Evolutionary conservation across 2,888 invertebrate genomes (phyloP), one percentile per base, ranked within the genome.

Genomic region (Monoplex corrugatus): DNA sequence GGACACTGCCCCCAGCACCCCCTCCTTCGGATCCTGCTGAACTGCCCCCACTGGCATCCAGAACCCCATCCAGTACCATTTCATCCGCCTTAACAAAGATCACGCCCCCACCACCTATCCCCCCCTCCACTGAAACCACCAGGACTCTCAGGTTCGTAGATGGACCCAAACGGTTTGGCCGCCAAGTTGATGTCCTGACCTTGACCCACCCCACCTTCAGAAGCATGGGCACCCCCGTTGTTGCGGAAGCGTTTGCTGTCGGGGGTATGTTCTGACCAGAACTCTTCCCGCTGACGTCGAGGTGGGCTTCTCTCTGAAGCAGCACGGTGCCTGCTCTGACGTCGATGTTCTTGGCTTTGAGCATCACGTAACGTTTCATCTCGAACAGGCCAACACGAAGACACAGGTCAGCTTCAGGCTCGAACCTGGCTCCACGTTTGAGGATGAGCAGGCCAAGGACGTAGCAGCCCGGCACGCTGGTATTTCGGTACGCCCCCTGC

Each of bases 1-100:
- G 93, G 13, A 94, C 91, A 90, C 94, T 94, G 3, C 94, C 94
- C 19, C 94, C 94, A 89, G 93, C 93, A 6, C 92, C 92, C 13
- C 93, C 94, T n/a, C 93, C 94, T 43, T 93, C 93, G 80, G 92
- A 92, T n/a, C 72, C 86, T 0, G 88, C 68, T 3, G 91, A 91
- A 13, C 88, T 91, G 8, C 80, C 91, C 10, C 94, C 94, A 85
- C 91, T 91, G 35, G 93, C 93, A 38, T 87, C 86, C n/a, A 94
- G 89, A 1, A 91, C 91, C n/a, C 94, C 94, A 91, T 94, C 93
- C 8, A 94, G 86, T 2, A 90, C 75, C 23, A 94, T 83, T n/a
- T 92, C 91, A 84, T 92, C 92, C 0, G 91, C 90, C 19, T 83
- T 57, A 5, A 94, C 90, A 19, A 90, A 88, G 57, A 94, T 93